Base-by-base conservation (phyloP, 2,888 invertebrate species). In the Sphecodes monilicornis region DNA sequence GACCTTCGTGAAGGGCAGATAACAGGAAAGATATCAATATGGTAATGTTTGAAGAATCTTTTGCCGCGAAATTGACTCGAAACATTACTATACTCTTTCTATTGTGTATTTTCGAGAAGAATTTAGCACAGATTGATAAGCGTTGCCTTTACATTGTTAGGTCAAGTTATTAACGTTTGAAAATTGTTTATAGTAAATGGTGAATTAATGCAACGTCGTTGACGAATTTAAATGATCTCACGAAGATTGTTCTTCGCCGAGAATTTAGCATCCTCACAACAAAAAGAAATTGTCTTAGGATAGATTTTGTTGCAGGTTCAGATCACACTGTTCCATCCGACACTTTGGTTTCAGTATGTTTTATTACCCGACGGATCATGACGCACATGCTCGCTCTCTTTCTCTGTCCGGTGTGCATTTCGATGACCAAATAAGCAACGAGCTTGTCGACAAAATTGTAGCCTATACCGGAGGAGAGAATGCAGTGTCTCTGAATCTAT, bases 281-380 rank as follows among this genome's bases (percentile, higher is more conserved):
- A 76, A 84, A 77, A 80, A 76, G 43, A 79, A 78, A 64, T 75
- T 81, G 66, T 87, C 76, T 86, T 70, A 90, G 88, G 76, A 86
- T 46, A 87, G 80, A 90, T 87, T 86, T 82, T 89, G 84, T 90
- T 90, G 69, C 85, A 89, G 86, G 84, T 85, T 88, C 85, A 70
- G 43, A 81, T 85, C 80, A 82, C 80, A 82, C 50, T 88, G 79
- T 86, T 83, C 77, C 76, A 66, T 83, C 79, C 72, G 78, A 83
- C 86, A 57, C 70, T 87, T 88, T 90, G 85, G 75, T 90, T 86
- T 90, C 82, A 80, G 70, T 90, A 87, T 77, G 78, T 87, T 88
- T 90, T 88, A 78, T 85, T 90, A 68, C 74, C 80, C 73, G 46
- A 73, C 76, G 86, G 81, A 82, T 84, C 83, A 80, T 46, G 71